These are phyloP conservation scores for Megaceryle torquata DNA, from an alignment of 2,113 vertebrate genomes.

Conservation along the genomic window DNA sequence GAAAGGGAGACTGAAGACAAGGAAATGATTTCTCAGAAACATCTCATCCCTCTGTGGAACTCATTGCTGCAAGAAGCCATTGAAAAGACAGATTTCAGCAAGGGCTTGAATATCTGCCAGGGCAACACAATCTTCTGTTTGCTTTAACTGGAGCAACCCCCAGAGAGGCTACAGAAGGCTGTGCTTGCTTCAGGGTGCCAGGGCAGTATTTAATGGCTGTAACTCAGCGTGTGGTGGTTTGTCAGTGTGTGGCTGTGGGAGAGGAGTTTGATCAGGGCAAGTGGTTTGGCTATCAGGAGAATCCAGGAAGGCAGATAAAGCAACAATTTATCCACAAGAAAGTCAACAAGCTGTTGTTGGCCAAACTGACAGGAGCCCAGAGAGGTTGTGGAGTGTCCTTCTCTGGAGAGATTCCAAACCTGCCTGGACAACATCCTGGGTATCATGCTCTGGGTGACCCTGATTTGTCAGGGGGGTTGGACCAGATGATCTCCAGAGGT, in stretches of 20 bases:
- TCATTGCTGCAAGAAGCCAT: not conserved
- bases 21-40: not conserved
- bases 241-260: not conserved
- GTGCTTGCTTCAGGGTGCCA: not conserved
- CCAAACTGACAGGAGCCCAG: not conserved
- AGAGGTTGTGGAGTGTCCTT: too few species aligned
- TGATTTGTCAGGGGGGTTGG: too few species aligned
- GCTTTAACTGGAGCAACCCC: not conserved
- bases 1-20: not conserved
- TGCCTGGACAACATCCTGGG: too few species aligned
- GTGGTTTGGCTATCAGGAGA: not conserved
- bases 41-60: not conserved
- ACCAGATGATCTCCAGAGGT: too few species aligned
- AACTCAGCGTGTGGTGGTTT: not conserved
- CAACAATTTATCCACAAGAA: not conserved
- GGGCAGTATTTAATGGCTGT: not conserved
- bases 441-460: too few species aligned
- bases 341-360: not conserved
- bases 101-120: not conserved
- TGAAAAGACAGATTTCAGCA: not conserved
- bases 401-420: too few species aligned
- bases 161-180: accelerated
- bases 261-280: not conserved
- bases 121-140: not conserved
- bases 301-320: not conserved